Base-by-base conservation (phyloP, 1,140 invertebrate genomes). In the Papilio machaon region DNA sequence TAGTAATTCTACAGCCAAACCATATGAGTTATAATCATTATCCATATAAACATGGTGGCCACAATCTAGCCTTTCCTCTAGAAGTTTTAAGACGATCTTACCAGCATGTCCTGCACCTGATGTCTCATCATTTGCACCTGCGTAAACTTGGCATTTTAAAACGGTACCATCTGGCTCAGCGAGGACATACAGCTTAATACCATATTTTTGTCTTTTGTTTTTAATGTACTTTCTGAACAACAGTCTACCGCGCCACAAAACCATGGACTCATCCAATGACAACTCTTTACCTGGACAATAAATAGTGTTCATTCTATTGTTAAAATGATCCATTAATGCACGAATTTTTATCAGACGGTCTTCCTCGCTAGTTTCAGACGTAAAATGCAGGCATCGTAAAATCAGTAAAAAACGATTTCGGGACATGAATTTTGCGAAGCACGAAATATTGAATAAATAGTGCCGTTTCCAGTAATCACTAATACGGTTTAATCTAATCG, bases 111-210 rank as follows among this genome's bases (percentile, higher is more conserved):
- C 85, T 80, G 80, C 74, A 46, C 87, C 77, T 47, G 81, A 47
- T 49, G 81, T 82, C 19, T 80, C 82, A 79, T 82, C 80, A 80
- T 77, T 79, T 60, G 81, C 73, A 81, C 87, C 85, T 17, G 74
- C 82, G 47, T 86, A 88, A 52, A 90, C 64, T 54, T 86, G 83
- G 83, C 64, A 87, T 81, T 82, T 87, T 80, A 85, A 81, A 67
- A 89, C 81, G n/a, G 76, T 87, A 82, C 89, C 91, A 81, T 88
- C 82, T 52, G 85, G 85, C 74, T 89, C 87, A 73, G 88, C 84
- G 6, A 95, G 81, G 43, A 91, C 87, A 84, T 91, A 91, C 17
- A 94, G 58, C 85, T 93, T 94, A 13, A 93, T 88, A 0, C 91
- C 91, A 84, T 92, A 91, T 87, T 91, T 91, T 82, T 93, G 90